Evolutionary conservation across 2,113 vertebrate genomes (phyloP).

Genomic region (Lophura nycthemera): DNA sequence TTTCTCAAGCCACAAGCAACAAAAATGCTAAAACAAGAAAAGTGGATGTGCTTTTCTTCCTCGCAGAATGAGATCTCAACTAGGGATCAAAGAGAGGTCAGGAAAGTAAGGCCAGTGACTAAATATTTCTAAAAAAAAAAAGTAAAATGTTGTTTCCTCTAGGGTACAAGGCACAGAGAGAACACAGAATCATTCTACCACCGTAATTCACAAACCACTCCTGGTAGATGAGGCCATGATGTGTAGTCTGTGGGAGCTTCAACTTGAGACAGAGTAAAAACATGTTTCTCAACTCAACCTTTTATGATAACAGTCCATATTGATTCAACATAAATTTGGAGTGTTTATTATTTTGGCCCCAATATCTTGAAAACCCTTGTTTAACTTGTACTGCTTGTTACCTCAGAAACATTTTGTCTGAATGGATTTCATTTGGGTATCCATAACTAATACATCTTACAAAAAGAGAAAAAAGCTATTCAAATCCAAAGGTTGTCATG

Average conservation of each 20-base stretch:
- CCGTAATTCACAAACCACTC: not conserved
- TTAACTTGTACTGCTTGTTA: not conserved
- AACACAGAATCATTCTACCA: not conserved
- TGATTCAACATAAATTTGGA: not conserved
- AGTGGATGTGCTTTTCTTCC: not conserved
- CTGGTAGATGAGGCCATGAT: not conserved
- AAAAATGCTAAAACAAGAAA: not conserved
- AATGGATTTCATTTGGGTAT: not conserved
- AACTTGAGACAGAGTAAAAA: not conserved
- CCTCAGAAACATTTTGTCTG: not conserved
- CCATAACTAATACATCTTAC: not conserved
- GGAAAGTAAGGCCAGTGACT: accelerated
- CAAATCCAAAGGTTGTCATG: not conserved
- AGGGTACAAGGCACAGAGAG: not conserved
- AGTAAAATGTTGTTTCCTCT: not conserved
- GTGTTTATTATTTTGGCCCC: too few species aligned
- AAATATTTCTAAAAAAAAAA: not conserved
- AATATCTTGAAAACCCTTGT: not conserved
- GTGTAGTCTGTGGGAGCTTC: accelerated
- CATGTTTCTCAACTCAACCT: not conserved
- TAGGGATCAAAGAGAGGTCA: not conserved
- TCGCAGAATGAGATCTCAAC: not conserved
- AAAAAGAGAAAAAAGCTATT: not conserved
- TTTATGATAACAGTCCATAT: not conserved
- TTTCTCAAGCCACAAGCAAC: not conserved